phyloP scores from a whole-genome alignment of 2,797 vertebrate genomes.

The Otolemur crassicaudatus region DNA sequence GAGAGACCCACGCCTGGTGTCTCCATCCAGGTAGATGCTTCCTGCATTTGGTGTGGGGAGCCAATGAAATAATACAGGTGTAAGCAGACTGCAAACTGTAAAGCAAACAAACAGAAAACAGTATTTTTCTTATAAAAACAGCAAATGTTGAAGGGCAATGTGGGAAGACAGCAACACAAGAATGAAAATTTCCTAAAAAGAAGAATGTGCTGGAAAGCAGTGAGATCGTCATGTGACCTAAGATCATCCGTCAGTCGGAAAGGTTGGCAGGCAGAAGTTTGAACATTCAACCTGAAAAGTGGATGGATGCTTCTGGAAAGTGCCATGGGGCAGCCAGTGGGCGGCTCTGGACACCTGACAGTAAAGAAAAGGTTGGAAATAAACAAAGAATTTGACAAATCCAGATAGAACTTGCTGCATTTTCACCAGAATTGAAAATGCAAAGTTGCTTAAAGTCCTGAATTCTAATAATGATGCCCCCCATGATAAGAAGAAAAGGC shows the following conservation, averaged over 20 bases:
- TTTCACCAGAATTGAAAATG: background rate
- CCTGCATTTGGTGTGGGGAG: background rate
- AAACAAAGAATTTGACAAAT: background rate
- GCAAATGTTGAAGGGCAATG: background rate
- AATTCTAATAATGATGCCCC: background rate
- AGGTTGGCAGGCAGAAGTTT: background rate
- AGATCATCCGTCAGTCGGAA: background rate
- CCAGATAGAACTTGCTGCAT: background rate
- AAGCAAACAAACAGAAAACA: conserved; percentile 21
- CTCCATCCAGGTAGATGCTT: background rate
- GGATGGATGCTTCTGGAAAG: background rate
- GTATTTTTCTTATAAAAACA: background rate
- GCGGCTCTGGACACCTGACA: background rate
- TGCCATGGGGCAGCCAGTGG: background rate
- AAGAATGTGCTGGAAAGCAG: background rate
- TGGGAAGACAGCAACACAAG: background rate
- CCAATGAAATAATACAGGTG: background rate
- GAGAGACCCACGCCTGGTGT: background rate
- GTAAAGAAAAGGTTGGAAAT: background rate
- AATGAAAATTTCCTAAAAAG: background rate
- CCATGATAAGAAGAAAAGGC: conserved; percentile 6
- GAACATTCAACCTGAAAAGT: background rate
- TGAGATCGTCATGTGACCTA: background rate
- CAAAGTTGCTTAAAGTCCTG: background rate
- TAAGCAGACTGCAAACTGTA: background rate